Base-by-base conservation (phyloP, 2,113 vertebrate species). In the Pholis gunnellus region DNA sequence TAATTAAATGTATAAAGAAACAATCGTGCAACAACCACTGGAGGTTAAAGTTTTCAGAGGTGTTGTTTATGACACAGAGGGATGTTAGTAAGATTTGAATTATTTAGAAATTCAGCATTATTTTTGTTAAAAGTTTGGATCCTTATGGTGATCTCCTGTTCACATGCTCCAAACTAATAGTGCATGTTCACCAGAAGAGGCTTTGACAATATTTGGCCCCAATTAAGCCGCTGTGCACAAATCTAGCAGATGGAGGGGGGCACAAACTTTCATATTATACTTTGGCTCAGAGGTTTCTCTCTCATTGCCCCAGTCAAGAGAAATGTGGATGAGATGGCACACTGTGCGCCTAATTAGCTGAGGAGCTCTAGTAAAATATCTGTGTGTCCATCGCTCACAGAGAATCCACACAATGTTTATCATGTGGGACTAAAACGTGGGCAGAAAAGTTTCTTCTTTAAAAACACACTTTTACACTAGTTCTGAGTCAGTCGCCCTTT, bases 131-230 rank as follows among this genome's bases (percentile, higher is more conserved):
- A 88, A 85, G 85, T 91, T 87, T 84, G 79, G 57, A 22, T 83
- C 81, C 52, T 85, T 31, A 46, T 84, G 79, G 78, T 83, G 88
- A 85, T 84, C 82, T 88, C 52, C 75, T 74, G 78, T 72, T 86
- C 75, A 72, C 75, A 69, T 29, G 40, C 79, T 84, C 48, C 27
- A 44, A 70, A 80, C 77, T 88, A 87, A 86, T 73, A 46, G 75
- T 72, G 73, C 78, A 89, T 77, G 79, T 81, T 92, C 83, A 78
- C 48, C 17, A 79, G 76, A 75, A 75, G 87, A 84, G 15, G 63
- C 83, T 88, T 67, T 93, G 92, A 92, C 92, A 91, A 87, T 88
- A 89, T 78, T 90, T 90, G 91, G 87, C 82, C 81, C 91, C 91
- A 93, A 93, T 93, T 93, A 93, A 92, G 91, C 78, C 81, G 80